These are phyloP conservation scores for Cerastis rubricosa DNA, from an alignment of 2,888 invertebrate species.

Conservation along the genomic window DNA sequence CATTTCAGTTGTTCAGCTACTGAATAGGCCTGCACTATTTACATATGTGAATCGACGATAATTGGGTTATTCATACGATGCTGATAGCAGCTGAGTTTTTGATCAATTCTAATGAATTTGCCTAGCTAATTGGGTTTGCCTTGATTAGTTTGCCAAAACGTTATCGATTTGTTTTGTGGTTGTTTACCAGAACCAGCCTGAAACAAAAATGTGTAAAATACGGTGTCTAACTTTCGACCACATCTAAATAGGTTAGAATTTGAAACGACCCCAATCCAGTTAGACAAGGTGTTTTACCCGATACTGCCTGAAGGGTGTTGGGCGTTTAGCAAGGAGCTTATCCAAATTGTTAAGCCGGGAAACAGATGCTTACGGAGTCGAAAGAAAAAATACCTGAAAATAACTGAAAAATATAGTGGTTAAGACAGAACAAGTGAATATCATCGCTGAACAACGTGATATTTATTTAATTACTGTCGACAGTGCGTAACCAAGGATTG, in stretches of 20 bases:
- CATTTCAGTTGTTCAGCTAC: conserved; percentile 67
- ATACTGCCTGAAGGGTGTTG: neutral
- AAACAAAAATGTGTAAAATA: neutral
- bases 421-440: neutral
- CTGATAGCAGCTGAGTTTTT: conserved; percentile 65
- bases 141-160: conserved; percentile 23
- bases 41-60: conserved; percentile 71
- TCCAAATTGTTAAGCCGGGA: neutral
- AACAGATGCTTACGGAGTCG: no score
- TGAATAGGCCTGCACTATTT: conserved; percentile 71
- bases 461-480: conserved; percentile 4
- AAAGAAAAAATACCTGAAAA: no score
- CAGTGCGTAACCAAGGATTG: conserved; percentile 30
- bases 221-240: neutral
- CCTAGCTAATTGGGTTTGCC: conserved; percentile 16
- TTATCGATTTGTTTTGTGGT: neutral
- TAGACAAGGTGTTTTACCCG: neutral
- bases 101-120: conserved; percentile 47
- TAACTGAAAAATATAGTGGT: neutral
- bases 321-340: neutral
- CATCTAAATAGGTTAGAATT: neutral
- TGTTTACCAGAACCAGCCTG: neutral
- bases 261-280: neutral
- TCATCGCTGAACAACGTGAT: conserved; percentile 3
- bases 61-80: conserved; percentile 74